phyloP scores from a whole-genome alignment of 2,113 vertebrate species.

The Phalacrocorax brasilianus region DNA sequence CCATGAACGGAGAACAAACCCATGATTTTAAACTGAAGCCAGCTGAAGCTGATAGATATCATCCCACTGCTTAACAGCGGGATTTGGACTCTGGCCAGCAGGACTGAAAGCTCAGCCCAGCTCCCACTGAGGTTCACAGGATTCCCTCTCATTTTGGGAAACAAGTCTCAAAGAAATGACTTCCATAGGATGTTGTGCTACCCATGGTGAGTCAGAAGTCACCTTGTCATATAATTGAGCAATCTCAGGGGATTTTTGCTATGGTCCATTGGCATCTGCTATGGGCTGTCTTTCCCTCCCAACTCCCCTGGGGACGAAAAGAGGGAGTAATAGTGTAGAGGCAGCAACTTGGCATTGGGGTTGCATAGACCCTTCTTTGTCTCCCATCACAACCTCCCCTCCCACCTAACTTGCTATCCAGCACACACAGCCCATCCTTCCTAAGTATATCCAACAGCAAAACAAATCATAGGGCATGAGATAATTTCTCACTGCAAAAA shows the following conservation, averaged over 20 bases:
- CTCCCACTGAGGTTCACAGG: neutral
- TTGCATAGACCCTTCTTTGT: neutral
- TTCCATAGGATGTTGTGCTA: neutral
- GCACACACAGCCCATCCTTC: constrained; percentile 35
- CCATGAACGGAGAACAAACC: neutral
- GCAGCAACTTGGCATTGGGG: neutral
- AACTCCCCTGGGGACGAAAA: neutral
- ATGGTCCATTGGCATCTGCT: neutral
- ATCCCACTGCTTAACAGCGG: neutral
- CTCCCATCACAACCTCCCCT: neutral
- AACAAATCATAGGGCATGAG: constrained; percentile 41
- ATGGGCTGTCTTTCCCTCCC: neutral
- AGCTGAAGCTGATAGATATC: constrained; percentile 38
- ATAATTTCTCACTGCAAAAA: constrained; percentile 59
- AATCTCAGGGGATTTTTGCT: neutral
- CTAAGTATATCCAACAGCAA: constrained; percentile 39
- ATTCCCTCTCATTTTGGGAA: constrained; percentile 18
- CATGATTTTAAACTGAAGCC: constrained; percentile 16
- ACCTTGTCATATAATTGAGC: neutral
- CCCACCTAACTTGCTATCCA: constrained; percentile 1
- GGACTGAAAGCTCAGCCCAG: neutral
- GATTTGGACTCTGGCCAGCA: neutral
- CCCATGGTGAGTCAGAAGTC: neutral
- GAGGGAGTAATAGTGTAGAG: neutral
- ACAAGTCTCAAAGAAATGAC: neutral